Conservation (phyloP, 1,140 invertebrate species). For the Rhagoletis zephyria region DNA sequence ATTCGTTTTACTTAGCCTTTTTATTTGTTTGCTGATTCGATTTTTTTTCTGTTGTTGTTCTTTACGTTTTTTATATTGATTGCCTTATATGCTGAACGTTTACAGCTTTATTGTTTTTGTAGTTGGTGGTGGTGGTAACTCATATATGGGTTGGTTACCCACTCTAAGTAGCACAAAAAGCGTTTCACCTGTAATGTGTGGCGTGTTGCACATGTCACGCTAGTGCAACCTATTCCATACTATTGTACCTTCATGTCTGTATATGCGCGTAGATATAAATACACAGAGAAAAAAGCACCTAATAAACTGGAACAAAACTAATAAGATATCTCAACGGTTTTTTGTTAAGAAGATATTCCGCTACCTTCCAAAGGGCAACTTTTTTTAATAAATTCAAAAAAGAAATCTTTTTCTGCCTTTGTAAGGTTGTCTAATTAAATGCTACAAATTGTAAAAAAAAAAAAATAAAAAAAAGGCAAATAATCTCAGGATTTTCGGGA, state of each 20-base stretch:
- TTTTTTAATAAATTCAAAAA: too few species aligned
- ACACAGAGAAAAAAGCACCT: not conserved
- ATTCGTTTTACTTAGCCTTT: not conserved
- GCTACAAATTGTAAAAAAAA: too few species aligned
- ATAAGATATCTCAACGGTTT: too few species aligned
- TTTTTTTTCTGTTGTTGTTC: not conserved
- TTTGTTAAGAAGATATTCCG: too few species aligned
- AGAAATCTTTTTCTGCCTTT: too few species aligned
- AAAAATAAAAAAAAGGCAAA: too few species aligned
- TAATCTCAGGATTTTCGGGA: too few species aligned
- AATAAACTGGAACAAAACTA: too few species aligned
- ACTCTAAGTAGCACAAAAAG: not conserved
- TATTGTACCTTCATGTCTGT: not conserved
- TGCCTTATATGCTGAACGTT: not conserved
- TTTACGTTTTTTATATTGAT: conserved; percentile 33
- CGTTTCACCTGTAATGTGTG: not conserved
- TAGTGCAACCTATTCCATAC: not conserved
- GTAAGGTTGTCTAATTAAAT: too few species aligned
- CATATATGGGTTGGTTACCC: not conserved
- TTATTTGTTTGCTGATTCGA: conserved; percentile 37
- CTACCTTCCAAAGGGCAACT: too few species aligned
- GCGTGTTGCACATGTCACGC: conserved; percentile 48
- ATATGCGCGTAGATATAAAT: not conserved
- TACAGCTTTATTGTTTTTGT: not conserved
- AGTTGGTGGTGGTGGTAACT: not conserved